Evolutionary conservation across 2,113 vertebrate species (phyloP), one percentile per base, ranked within the genome.

Genomic region (Formicarius rufipectus): DNA sequence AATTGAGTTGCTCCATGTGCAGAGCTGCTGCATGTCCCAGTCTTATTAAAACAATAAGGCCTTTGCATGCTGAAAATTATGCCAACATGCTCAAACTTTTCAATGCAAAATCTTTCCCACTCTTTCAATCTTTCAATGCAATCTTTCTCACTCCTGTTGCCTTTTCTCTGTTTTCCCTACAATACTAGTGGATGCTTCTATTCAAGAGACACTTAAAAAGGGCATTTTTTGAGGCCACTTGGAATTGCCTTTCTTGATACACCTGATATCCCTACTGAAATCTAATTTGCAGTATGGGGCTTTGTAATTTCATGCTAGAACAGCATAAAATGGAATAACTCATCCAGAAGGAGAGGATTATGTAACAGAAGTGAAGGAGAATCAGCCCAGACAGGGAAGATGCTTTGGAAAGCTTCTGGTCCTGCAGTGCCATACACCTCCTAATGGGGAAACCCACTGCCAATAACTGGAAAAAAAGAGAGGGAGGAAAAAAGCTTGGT

Each of bases 271-370:
- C 72, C 87, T 77, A 91, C 93, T 94, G 94, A 95, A 92, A 97
- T 84, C 78, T 95, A 95, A 97, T 97, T 96, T 97, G 78, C 86
- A 95, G 94, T 77, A 95, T 60, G 50, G 69, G 49, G 84, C 59
- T 97, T 96, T 96, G 91, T 95, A 97, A 97, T 97, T 97, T 97
- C 97, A 97, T 97, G 96, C 97, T 97, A 97, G 94, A 97, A 94
- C 84, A 96, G 96, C 95, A 96, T 45, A 97, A 97, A 97, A 97
- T 97, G 88, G 91, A 96, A 87, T 87, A 96, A 94, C 66, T 97
- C 95, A 96, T 75, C 94, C 90, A 96, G 78, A 87, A 95, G 97
- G 69, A 95, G 47, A 35, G 40, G 35, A 83, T 95, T 97, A 95
- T 85, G 35, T 91, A 95, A 96, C 35, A 69, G 60, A 40, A 90